Evolutionary conservation across 2,113 vertebrate species (phyloP).

Genomic region (Phylloscopus trochiloides): DNA sequence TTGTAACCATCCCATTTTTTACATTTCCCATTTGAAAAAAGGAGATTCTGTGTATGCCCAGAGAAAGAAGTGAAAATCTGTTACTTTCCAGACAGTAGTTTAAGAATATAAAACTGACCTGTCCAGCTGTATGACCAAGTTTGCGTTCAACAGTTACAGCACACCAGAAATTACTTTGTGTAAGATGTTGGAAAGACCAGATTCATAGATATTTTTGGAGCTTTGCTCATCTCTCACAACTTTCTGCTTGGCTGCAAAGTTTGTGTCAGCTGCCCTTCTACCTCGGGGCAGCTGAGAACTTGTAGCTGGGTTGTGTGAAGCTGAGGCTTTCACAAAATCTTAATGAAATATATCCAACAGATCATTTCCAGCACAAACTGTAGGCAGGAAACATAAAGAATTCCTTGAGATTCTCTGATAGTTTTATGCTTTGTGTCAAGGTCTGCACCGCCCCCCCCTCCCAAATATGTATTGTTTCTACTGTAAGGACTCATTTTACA

Average conservation of each 20-base stretch:
- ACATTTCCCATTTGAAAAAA: not conserved
- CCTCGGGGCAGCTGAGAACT: not conserved
- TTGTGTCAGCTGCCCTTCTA: not conserved
- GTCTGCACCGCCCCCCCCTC: not conserved
- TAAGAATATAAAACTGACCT: not conserved
- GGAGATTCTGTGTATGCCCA: not conserved
- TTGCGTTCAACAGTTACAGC: not conserved
- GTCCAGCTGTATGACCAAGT: not conserved
- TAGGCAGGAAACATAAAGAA: not conserved
- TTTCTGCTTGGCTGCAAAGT: not conserved
- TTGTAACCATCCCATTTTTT: not conserved
- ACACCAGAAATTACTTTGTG: not conserved
- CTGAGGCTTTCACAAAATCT: not conserved
- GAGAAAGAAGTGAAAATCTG: not conserved
- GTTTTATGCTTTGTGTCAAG: not conserved
- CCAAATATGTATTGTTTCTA: not conserved
- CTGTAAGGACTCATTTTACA: not conserved
- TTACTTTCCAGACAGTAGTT: not conserved
- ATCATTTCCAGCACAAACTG: not conserved
- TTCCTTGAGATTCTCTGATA: not conserved
- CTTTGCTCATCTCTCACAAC: not conserved
- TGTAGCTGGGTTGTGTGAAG: not conserved
- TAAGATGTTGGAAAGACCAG: not conserved
- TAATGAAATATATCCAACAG: not conserved
- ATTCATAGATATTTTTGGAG: not conserved